These are phyloP conservation scores for Dendrocopos noguchii DNA, from an alignment of 2,113 vertebrate species.

Conservation along the genomic window DNA sequence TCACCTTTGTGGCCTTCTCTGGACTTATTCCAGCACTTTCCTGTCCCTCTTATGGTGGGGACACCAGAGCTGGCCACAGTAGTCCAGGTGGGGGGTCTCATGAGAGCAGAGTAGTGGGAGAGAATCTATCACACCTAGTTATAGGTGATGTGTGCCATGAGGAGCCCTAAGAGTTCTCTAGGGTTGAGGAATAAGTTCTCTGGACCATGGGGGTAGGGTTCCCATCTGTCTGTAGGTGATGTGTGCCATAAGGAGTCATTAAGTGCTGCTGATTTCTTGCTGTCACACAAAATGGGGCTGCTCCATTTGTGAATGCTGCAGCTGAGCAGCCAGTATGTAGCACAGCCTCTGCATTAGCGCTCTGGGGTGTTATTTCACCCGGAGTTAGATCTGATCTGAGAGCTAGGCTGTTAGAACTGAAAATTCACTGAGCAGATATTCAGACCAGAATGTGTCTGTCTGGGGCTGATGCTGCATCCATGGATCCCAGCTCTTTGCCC, in stretches of 20 bases:
- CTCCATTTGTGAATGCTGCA: not conserved
- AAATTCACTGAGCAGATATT: not conserved
- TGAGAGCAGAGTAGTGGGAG: too few relatives aligned
- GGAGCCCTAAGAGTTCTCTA: too few relatives aligned
- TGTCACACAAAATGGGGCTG: rapidly evolving
- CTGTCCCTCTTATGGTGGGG: too few relatives aligned
- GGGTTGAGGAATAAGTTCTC: not conserved
- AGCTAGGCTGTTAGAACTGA: not conserved
- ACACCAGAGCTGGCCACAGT: too few relatives aligned
- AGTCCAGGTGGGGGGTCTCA: too few relatives aligned
- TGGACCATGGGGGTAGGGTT: not conserved
- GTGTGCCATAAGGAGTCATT: not conserved
- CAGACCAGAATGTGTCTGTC: not conserved
- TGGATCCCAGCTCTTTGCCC: not conserved
- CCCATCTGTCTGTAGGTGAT: too few relatives aligned
- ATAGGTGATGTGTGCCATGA: too few relatives aligned
- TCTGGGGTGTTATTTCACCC: not conserved
- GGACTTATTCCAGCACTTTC: too few relatives aligned
- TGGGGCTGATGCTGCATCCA: not conserved
- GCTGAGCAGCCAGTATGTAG: not conserved
- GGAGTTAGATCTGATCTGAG: not conserved
- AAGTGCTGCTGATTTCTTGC: not conserved
- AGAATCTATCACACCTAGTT: not conserved
- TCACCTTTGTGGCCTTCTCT: too few relatives aligned
- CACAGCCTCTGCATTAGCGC: not conserved